Percentiles rank a stretch among this genome's conserved stretches.
These are phyloP conservation scores for Lota lota DNA, from an alignment of 2,113 vertebrate genomes.

Conservation along the genomic window DNA sequence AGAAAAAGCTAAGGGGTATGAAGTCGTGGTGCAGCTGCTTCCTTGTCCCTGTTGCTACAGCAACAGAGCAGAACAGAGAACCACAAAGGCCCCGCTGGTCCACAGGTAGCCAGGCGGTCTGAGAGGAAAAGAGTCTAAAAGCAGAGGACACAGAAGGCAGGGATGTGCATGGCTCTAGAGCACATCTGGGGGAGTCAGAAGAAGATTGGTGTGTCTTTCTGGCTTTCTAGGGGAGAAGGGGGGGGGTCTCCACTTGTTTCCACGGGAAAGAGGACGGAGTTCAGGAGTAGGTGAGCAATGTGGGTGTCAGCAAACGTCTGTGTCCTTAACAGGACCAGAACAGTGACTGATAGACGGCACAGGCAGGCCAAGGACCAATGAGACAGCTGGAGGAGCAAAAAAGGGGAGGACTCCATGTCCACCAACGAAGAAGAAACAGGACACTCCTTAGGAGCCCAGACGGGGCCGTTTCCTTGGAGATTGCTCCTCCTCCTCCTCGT, in stretches of 20 bases:
- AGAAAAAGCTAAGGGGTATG: slow-evolving; percentile 20
- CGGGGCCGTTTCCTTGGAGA: slow-evolving; percentile 93
- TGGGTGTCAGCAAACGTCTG: slow-evolving; percentile 67
- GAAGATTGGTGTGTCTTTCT: slow-evolving; percentile 46
- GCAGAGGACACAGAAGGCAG: slow-evolving; percentile 32
- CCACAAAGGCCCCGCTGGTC: slow-evolving; percentile 67
- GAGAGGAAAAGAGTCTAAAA: slow-evolving; percentile 19
- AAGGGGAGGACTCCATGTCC: slow-evolving; percentile 41
- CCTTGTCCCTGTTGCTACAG: slow-evolving; percentile 41
- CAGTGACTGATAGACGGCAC: slow-evolving; percentile 76
- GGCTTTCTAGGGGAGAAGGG: slow-evolving; percentile 44
- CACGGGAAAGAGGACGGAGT: slow-evolving; percentile 54
- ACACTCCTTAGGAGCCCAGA: slow-evolving; percentile 85
- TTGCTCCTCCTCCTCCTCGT: slow-evolving; percentile 78
- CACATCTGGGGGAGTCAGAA: slow-evolving; percentile 13
- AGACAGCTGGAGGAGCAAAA: slow-evolving; percentile 54
- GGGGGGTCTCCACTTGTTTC: slow-evolving; percentile 25
- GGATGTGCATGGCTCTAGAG: too few relatives aligned
- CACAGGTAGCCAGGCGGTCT: slow-evolving; percentile 51
- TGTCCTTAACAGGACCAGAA: slow-evolving; percentile 47
- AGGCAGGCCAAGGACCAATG: slow-evolving; percentile 75
- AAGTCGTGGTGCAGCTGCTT: slow-evolving; percentile 26
- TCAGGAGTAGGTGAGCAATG: too few relatives aligned
- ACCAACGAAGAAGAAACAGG: slow-evolving; percentile 15
- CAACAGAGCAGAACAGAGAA: slow-evolving; percentile 34